Percentiles rank a stretch among this genome's conserved stretches.
These are phyloP conservation scores for Smittia sp. DNA, from an alignment of 2,888 invertebrate genomes.

Conservation along the genomic window DNA sequence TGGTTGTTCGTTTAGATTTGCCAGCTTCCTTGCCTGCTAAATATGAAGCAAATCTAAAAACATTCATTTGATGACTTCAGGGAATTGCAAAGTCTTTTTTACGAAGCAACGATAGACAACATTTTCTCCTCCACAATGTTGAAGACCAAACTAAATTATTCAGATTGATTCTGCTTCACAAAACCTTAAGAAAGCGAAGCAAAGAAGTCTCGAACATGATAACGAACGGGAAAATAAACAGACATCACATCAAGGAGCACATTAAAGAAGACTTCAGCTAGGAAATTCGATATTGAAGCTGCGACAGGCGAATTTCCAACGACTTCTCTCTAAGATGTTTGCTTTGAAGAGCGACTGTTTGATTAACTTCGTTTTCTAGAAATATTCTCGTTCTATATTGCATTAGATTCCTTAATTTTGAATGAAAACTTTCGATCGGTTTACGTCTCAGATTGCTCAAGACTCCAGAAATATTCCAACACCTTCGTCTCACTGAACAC, in stretches of 20 bases:
- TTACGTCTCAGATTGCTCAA: too few relatives aligned
- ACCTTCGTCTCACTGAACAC: too few relatives aligned
- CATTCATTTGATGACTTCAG: neutral
- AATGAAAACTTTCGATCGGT: too few relatives aligned
- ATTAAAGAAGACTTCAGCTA: neutral
- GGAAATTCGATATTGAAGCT: neutral
- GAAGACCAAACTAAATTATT: neutral
- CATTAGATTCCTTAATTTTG: too few relatives aligned
- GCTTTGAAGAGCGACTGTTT: too few relatives aligned
- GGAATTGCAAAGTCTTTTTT: too few relatives aligned
- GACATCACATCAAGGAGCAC: neutral
- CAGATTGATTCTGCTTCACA: neutral
- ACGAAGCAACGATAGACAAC: neutral
- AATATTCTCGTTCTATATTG: too few relatives aligned
- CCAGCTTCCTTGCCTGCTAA: neutral
- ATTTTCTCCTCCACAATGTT: neutral
- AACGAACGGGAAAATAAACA: neutral
- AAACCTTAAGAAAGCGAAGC: neutral
- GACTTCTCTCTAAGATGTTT: too few relatives aligned
- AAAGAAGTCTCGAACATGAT: neutral
- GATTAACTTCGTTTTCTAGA: too few relatives aligned
- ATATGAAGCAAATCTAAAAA: too few relatives aligned
- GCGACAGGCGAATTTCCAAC: too few relatives aligned
- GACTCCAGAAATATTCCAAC: too few relatives aligned
- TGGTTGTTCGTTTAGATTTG: slow-evolving; percentile 4